Conservation (phyloP, 2,888 invertebrate genomes). For the Monopis laevigella region DNA sequence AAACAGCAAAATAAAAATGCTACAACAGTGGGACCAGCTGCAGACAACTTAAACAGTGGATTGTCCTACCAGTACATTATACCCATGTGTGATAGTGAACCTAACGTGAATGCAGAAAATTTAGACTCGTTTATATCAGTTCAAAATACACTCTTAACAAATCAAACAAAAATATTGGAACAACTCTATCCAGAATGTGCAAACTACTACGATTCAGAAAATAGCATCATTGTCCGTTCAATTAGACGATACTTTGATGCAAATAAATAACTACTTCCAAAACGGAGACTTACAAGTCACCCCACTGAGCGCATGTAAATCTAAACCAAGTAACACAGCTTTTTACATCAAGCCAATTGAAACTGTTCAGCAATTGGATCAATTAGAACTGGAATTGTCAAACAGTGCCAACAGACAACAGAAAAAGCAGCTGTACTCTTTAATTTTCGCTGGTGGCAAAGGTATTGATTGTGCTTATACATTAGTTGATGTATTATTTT, state of each 20-base stretch:
- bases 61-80: too few species aligned
- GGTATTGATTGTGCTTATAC: slow-evolving; percentile 8
- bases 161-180: neutral
- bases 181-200: neutral
- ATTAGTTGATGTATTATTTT: slow-evolving; percentile 1
- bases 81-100: too few species aligned
- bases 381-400: neutral
- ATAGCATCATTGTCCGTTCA: neutral
- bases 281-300: neutral
- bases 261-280: too few species aligned
- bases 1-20: neutral
- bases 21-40: neutral
- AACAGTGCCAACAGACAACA: too few species aligned
- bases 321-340: neutral
- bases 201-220: neutral
- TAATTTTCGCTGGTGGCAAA: neutral
- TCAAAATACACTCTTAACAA: neutral
- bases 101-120: neutral
- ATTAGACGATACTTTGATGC: neutral
- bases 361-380: neutral
- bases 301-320: neutral
- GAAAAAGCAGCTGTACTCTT: neutral
- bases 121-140: neutral
- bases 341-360: neutral
- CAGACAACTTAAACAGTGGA: neutral